Conservation (phyloP, 2,888 invertebrate genomes). For the Teinopalpus imperialis region DNA sequence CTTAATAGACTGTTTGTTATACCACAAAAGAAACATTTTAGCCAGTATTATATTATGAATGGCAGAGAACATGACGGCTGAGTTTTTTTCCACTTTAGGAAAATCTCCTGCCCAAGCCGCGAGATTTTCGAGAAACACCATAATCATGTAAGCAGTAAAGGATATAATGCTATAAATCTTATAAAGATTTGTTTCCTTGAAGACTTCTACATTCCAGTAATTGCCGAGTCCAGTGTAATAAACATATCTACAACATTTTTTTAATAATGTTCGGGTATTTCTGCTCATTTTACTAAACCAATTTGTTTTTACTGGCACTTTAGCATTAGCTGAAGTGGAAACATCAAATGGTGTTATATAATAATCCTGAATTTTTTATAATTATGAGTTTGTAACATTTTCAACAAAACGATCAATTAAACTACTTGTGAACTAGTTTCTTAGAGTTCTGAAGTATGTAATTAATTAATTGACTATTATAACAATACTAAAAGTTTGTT, state of each 20-base stretch:
- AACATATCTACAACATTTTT: conserved; percentile 57
- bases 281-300: conserved; percentile 40
- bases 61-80: conserved; percentile 67
- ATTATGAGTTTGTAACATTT: conserved; percentile 3
- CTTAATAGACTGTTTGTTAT: conserved; percentile 60
- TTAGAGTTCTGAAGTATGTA: too few relatives aligned
- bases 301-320: not conserved
- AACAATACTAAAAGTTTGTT: too few relatives aligned
- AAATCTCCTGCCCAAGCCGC: conserved; percentile 63
- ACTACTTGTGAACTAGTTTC: too few relatives aligned
- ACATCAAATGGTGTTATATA: not conserved
- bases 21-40: conserved; percentile 63
- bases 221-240: conserved; percentile 63
- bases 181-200: conserved; percentile 49
- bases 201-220: conserved; percentile 58
- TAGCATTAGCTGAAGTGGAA: not conserved
- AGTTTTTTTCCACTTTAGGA: conserved; percentile 66
- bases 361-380: not conserved
- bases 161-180: conserved; percentile 51
- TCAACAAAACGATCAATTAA: not conserved
- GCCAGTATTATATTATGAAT: conserved; percentile 65
- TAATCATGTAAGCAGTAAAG: conserved; percentile 56
- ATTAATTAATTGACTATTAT: too few relatives aligned
- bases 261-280: conserved; percentile 53
- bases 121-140: conserved; percentile 66